Conservation (phyloP, 2,888 invertebrate genomes). For the Eupeodes latifasciatus region DNA sequence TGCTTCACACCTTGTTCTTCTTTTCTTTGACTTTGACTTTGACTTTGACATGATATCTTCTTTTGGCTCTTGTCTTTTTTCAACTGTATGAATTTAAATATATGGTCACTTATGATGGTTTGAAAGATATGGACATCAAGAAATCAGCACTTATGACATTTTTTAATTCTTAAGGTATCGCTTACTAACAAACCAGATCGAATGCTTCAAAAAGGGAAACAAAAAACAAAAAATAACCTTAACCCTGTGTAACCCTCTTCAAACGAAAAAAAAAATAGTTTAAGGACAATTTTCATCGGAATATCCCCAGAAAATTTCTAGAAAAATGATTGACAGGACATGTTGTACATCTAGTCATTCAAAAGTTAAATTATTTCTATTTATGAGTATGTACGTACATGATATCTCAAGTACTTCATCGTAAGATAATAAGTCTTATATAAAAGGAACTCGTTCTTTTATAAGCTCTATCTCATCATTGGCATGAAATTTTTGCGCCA, state of each 20-base stretch:
- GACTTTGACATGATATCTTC: conserved; percentile 36
- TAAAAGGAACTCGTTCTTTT: conserved; percentile 57
- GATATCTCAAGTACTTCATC: conserved; percentile 44
- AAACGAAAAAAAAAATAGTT: conserved; percentile 42
- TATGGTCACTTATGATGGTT: conserved; percentile 11
- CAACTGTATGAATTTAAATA: conserved; percentile 1
- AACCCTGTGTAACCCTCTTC: conserved; percentile 45
- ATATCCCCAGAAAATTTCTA: conserved; percentile 17
- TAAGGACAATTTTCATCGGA: conserved; percentile 28
- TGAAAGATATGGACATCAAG: conserved; percentile 15
- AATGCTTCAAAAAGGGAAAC: conserved; percentile 1
- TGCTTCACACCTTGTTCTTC: conserved; percentile 66
- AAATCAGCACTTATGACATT: conserved; percentile 26
- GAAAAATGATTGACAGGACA: conserved; percentile 58
- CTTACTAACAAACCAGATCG: conserved; percentile 61
- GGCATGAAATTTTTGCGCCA: conserved; percentile 56
- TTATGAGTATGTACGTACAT: neutral
- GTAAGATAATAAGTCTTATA: conserved; percentile 25
- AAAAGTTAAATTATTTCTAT: conserved; percentile 34
- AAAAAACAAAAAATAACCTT: neutral
- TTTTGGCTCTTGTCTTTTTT: conserved; percentile 38
- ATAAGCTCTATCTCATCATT: conserved; percentile 56
- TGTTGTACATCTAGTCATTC: conserved; percentile 40
- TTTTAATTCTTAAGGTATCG: neutral
- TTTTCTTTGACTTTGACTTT: too few species aligned